Base-by-base conservation (phyloP, 2,113 vertebrate genomes). In the Gallinago paraguaiae region DNA sequence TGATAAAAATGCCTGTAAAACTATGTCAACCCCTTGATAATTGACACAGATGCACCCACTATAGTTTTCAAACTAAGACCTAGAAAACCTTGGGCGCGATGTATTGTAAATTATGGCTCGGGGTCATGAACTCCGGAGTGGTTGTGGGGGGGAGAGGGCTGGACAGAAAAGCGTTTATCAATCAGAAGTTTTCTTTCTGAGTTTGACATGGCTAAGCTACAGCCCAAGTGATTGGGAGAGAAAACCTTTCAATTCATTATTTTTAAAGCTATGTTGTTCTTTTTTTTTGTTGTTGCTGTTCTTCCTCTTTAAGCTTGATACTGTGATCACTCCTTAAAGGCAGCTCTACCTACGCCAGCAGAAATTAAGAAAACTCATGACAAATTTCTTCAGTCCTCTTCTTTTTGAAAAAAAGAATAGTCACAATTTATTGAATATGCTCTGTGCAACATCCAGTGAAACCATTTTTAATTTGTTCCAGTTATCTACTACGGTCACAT, bases 81-180 rank as follows among this genome's bases (percentile, higher is more conserved):
- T 97, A 93, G 97, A 98, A 98, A 98, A 98, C 95, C 97, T 97
- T 96, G 96, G 98, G 93, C 53, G 11, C 79, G 39, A 82, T 76
- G 96, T 97, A 98, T 98, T 98, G 97, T 98, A 98, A 94, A 97
- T 97, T 97, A 98, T 98, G 98, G 98, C 98, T 98, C 95, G 96
- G 97, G 99, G 99, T 99, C 99, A 98, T 98, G 98, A 98, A 98
- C 98, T 98, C 97, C 51, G 0, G 96, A 81, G 92, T 88, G 82
- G 86, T 74, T 90, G 90, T 78, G 22, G 18, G 10, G 95, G 64
- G 77, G 64, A 71, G 96, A 92, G 86, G 92, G 80, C 46, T 82
- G 76, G 90, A 84, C 94, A 93, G 95, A 95, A 96, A 97, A 96
- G 92, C 81, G 50, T 98, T 98, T 98, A 98, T 98, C 98, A 96